Conservation (phyloP, 2,888 invertebrate genomes). For the Cataglyphis altisquamis region DNA sequence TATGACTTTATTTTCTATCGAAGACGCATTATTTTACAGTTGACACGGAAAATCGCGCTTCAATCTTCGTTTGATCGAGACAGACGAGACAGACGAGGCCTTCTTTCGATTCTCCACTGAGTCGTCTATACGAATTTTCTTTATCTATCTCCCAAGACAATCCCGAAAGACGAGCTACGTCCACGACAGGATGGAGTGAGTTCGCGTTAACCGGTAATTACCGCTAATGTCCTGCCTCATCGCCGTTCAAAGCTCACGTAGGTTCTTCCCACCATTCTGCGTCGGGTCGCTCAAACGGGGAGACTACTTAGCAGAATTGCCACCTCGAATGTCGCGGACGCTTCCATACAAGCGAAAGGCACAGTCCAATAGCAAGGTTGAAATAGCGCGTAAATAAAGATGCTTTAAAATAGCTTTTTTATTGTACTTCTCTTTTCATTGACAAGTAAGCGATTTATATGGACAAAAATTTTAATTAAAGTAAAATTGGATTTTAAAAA, state of each 20-base stretch:
- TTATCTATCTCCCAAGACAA: slow-evolving; percentile 51
- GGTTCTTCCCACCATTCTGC: slow-evolving; percentile 58
- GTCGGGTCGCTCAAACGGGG: slow-evolving; percentile 58
- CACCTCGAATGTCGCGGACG: slow-evolving; percentile 68
- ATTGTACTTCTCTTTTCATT: slow-evolving; percentile 9
- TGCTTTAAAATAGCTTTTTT: slow-evolving; percentile 28
- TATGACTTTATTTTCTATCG: background rate
- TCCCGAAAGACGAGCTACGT: slow-evolving; percentile 31
- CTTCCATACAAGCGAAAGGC: slow-evolving; percentile 60
- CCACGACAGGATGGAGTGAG: slow-evolving; percentile 59
- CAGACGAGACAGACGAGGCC: background rate
- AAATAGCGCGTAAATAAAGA: slow-evolving; percentile 41
- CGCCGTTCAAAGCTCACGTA: slow-evolving; percentile 68
- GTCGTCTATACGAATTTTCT: slow-evolving; percentile 14
- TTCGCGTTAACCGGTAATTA: slow-evolving; percentile 72
- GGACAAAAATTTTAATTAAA: background rate
- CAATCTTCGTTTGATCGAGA: background rate
- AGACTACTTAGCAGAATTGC: slow-evolving; percentile 72
- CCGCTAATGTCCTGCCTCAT: slow-evolving; percentile 72
- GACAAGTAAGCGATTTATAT: slow-evolving; percentile 9
- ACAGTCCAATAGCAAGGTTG: slow-evolving; percentile 44
- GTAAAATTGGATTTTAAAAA: slow-evolving; percentile 12
- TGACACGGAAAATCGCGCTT: background rate
- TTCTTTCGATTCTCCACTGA: slow-evolving; percentile 16
- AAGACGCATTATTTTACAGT: background rate